Base-by-base conservation (phyloP, 2,888 invertebrate genomes). In the Sepioteuthis lessoniana region DNA sequence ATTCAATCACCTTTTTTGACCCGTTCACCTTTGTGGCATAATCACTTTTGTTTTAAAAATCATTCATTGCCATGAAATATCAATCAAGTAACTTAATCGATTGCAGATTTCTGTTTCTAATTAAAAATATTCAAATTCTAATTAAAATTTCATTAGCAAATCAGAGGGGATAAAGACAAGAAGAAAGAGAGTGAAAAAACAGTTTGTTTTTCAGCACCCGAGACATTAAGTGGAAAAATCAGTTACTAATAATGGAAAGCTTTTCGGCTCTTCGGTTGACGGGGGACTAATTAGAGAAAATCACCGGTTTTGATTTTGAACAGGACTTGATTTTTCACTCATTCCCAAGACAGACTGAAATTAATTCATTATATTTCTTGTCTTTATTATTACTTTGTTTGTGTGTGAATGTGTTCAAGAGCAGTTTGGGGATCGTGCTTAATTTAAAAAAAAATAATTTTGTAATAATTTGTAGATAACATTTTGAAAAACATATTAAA, bases 31-130 rank as follows among this genome's bases (percentile, higher is more conserved):
- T 35, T 35, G 76, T 16, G 76, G n/a, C 76, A 35, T 76, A 76
- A 76, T 76, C 76, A 76, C 76, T 76, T 76, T 76, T 76, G n/a
- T 76, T 76, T 76, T 76, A n/a, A 55, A 76, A 76, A 76, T 76
- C 76, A 35, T 76, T 76, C n/a, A 76, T n/a, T 76, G n/a, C 16
- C 25, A n/a, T 76, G n/a, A 76, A 76, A 76, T 76, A 76, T 76
- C 76, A 76, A 76, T 76, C 76, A 76, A n/a, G 76, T 76, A 76
- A n/a, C 76, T 13, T 76, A 76, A 76, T 76, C 76, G 76, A 76
- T 76, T n/a, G 76, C 76, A n/a, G n/a, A 16, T 76, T 76, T 76
- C n/a, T 76, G 76, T 35, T 76, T 76, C 76, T 76, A 76, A 76
- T 76, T 76, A 76, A 76, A 76, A 76, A 76, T 76, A 76, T 76